Conservation (phyloP, 1,140 invertebrate species). For the Platorchestia sp. region DNA sequence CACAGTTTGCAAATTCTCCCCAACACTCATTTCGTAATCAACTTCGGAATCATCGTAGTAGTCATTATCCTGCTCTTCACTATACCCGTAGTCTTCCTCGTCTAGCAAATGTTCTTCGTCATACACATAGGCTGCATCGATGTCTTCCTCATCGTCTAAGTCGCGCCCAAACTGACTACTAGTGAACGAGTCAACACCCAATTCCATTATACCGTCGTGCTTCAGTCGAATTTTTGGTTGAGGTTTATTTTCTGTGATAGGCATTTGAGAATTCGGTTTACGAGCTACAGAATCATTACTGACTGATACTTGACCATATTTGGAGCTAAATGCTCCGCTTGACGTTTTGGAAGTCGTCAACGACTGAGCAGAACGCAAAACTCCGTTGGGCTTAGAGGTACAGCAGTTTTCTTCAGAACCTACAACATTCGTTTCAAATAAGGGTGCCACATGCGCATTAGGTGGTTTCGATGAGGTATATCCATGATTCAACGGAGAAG, state of each 20-base stretch:
- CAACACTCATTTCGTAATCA: conserved; percentile 18
- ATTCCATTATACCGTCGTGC: conserved; percentile 18
- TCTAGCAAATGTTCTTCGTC: conserved; percentile 63
- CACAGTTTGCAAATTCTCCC: background rate
- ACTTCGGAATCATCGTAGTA: conserved; percentile 53
- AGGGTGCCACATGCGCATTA: background rate
- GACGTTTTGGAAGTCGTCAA: background rate
- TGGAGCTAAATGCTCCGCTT: background rate
- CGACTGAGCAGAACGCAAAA: background rate
- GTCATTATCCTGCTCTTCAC: conserved; percentile 41
- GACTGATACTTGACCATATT: background rate
- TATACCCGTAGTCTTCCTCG: conserved; percentile 60
- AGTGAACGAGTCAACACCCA: conserved; percentile 11
- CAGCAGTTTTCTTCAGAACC: background rate
- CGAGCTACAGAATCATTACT: background rate
- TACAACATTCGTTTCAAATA: background rate
- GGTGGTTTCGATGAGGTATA: background rate
- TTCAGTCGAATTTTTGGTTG: background rate
- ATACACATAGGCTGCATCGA: conserved; percentile 66
- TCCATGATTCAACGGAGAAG: background rate
- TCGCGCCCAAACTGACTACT: background rate
- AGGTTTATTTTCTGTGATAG: background rate
- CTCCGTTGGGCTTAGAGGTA: background rate
- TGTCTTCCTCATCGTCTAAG: background rate
- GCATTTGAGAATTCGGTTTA: background rate